phyloP scores from a whole-genome alignment of 2,113 vertebrate genomes.

The Perognathus longimembris region DNA sequence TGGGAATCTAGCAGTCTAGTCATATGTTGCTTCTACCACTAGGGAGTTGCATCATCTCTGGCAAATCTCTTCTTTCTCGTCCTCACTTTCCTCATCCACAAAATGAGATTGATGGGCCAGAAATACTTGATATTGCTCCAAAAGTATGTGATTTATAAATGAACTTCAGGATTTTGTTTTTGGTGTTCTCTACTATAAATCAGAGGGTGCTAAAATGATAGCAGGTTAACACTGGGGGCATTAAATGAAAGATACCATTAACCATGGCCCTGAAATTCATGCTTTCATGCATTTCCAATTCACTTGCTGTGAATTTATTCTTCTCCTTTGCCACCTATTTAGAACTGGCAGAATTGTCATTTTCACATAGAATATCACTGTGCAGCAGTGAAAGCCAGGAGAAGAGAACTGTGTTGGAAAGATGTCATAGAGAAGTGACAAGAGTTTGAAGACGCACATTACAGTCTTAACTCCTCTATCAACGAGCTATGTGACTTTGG shows the following conservation, averaged over 20 bases:
- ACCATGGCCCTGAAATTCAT: background rate
- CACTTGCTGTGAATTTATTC: slow-evolving; percentile 13
- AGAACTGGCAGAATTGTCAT: slow-evolving; percentile 27
- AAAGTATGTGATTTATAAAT: background rate
- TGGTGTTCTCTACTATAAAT: slow-evolving; percentile 41
- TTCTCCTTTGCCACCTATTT: slow-evolving; percentile 45
- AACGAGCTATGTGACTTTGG: background rate
- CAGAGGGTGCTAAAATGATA: slow-evolving; percentile 43
- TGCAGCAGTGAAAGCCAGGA: slow-evolving; percentile 16
- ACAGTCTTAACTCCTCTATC: background rate
- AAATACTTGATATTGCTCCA: slow-evolving; percentile 53
- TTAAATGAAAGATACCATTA: slow-evolving; percentile 47
- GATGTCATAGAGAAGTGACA: slow-evolving; percentile 7
- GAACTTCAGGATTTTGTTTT: slow-evolving; percentile 42
- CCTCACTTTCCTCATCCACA: slow-evolving; percentile 26
- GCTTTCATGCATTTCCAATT: slow-evolving; percentile 46
- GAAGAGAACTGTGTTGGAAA: slow-evolving; percentile 31
- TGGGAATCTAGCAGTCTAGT: background rate
- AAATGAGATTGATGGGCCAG: slow-evolving; percentile 54
- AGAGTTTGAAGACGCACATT: slow-evolving; percentile 11
- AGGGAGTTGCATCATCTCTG: slow-evolving; percentile 23
- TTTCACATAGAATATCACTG: background rate
- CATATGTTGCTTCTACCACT: slow-evolving; percentile 38
- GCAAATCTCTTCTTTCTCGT: slow-evolving; percentile 37
- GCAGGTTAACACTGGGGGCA: background rate